Percentiles rank a stretch among this genome's conserved stretches.
Conservation (phyloP, 1,140 invertebrate genomes). For the Trialeurodes vaporariorum region DNA sequence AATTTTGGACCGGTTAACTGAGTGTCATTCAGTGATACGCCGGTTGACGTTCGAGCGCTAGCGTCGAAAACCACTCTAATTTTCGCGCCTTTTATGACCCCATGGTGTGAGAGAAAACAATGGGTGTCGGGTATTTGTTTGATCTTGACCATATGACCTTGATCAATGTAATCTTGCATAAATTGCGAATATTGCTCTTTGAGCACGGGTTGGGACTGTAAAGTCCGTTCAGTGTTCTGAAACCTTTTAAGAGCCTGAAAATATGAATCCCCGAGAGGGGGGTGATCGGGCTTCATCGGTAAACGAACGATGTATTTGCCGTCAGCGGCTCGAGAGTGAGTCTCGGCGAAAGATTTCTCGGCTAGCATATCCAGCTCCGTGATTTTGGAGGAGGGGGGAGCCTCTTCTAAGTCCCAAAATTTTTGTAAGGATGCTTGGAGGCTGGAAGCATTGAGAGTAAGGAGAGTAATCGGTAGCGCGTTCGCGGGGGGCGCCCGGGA, state of each 20-base stretch:
- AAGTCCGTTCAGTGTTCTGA: background rate
- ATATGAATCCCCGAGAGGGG: slow-evolving; percentile 4
- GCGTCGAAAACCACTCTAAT: slow-evolving; percentile 35
- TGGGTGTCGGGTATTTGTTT: no score
- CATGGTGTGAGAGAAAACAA: no score
- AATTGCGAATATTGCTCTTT: background rate
- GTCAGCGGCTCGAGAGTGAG: background rate
- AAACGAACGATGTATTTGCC: slow-evolving; percentile 11
- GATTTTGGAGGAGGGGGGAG: background rate
- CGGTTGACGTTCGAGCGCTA: slow-evolving; percentile 27
- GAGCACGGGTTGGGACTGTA: background rate
- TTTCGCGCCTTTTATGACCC: no score
- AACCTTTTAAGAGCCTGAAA: background rate
- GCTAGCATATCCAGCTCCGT: background rate
- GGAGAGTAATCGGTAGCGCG: no score
- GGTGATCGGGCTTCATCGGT: slow-evolving; percentile 4
- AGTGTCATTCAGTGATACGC: slow-evolving; percentile 33
- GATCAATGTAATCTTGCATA: slow-evolving; percentile 15
- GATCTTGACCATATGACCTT: slow-evolving; percentile 7
- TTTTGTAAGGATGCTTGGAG: slow-evolving; percentile 1
- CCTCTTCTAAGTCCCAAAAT: slow-evolving; percentile 12
- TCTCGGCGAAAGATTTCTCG: slow-evolving; percentile 1
- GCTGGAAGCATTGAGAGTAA: no score
- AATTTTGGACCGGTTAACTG: slow-evolving; percentile 33
- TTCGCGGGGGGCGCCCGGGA: no score